A percentile compares a stretch with the other conserved stretches of the same genome.
Evolutionary conservation across 2,113 vertebrate species (phyloP).

Genomic region (Mobula hypostoma): DNA sequence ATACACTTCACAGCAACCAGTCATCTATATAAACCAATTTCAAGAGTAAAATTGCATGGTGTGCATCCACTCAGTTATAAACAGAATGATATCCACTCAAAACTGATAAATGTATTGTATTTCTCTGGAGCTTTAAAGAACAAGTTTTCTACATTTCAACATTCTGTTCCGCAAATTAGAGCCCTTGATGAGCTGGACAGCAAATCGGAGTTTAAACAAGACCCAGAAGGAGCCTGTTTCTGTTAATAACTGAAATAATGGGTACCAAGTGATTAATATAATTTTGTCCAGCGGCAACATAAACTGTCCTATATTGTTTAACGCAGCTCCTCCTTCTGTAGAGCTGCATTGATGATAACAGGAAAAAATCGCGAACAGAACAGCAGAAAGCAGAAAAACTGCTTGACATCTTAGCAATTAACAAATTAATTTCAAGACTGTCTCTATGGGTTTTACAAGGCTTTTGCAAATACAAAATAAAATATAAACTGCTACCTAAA

Average conservation of each 20-base stretch:
- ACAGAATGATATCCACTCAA: constrained; percentile 71
- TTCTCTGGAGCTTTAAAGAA: constrained; percentile 58
- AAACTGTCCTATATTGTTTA: constrained; percentile 29
- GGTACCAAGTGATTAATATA: constrained; percentile 40
- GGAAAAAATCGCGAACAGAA: background rate
- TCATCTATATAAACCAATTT: constrained; percentile 88
- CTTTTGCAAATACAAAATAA: constrained; percentile 12
- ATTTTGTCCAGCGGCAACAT: background rate
- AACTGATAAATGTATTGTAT: constrained; percentile 64
- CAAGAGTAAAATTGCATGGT: constrained; percentile 82
- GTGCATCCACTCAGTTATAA: constrained; percentile 69
- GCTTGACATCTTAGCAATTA: constrained; percentile 52
- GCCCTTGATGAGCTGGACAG: constrained; percentile 23
- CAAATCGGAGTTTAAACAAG: constrained; percentile 42
- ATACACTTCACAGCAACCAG: constrained; percentile 75
- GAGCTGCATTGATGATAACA: background rate
- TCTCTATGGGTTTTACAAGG: constrained; percentile 48
- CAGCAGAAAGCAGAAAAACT: constrained; percentile 42
- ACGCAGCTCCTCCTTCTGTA: background rate
- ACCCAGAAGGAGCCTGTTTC: constrained; percentile 41
- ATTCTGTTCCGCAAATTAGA: constrained; percentile 43
- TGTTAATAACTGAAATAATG: constrained; percentile 45
- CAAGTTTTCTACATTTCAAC: constrained; percentile 46
- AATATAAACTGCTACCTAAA: background rate
- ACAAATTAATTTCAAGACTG: constrained; percentile 56